Evolutionary conservation across 1,140 invertebrate genomes (phyloP), one percentile per base, ranked within the genome.

Genomic region (Zaprionus camerounensis): DNA sequence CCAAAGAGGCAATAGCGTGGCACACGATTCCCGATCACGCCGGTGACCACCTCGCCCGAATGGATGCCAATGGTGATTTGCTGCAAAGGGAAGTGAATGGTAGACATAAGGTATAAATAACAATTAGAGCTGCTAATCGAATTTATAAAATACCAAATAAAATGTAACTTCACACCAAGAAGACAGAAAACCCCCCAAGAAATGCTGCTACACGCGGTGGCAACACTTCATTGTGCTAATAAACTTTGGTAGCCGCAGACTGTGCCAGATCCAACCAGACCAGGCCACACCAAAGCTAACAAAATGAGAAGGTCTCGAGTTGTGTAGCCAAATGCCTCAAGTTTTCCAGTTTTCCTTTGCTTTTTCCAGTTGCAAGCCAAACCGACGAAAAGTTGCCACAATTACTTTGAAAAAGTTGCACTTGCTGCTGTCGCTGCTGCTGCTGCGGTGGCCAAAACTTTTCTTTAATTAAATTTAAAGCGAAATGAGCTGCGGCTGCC

Each of bases 1-100:
- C 98, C 98, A 92, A 99, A 99, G 2, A 99, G 94, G 93, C 98
- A 99, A 92, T 99, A 99, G n/a, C 98, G 95, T 0, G 98, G 98
- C 97, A 99, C 98, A 62, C 98, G 95, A 94, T 99, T 98, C 3
- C 98, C 98, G 71, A 99, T 99, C 3, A 99, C 98, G 15, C 98
- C 98, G 1, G 98, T 99, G 34, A 99, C 97, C 6, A 99, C 98
- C 93, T 99, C 98, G 1, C 98, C 98, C 13, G 97, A 97, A 92
- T 99, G 98, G 72, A 99, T 98, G 13, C 98, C 98, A 79, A 99
- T 98, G 12, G 98, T 99, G 65, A 99, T 97, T 95, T 96, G 95
- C 97, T 98, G 93, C 62, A 46, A 44, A 7, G 69, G 62, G 41
- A 57, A 53, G 13, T 34, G 31, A 31, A 31, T 9, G 2, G 31